Conservation (phyloP, 2,888 invertebrate species). For the Aporophyla nigra region DNA sequence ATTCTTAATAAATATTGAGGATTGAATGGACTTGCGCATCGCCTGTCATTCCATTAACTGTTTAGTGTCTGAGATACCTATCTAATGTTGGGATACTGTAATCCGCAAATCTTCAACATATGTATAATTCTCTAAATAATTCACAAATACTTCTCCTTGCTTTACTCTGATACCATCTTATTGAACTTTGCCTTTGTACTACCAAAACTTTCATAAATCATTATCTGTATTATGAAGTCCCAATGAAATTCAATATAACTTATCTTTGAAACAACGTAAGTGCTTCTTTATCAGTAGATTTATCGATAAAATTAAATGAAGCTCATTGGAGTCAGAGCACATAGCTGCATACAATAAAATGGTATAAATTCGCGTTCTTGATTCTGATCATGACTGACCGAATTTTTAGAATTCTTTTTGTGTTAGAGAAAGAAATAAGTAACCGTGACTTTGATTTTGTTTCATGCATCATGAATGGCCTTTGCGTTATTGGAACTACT, state of each 20-base stretch:
- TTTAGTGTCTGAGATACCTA: neutral
- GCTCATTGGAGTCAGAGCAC: slow-evolving; percentile 10
- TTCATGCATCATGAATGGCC: slow-evolving; percentile 1
- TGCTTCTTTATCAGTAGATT: neutral
- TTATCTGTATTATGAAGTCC: neutral
- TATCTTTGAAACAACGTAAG: neutral
- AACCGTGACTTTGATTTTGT: slow-evolving; percentile 12
- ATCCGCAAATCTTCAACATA: neutral
- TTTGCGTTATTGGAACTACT: neutral
- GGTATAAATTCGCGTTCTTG: slow-evolving; percentile 26
- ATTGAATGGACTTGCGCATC: neutral
- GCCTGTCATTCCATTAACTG: neutral
- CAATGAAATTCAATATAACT: neutral
- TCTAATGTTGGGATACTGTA: neutral
- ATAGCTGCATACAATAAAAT: slow-evolving; percentile 29
- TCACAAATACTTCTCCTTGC: neutral
- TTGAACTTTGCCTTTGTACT: neutral
- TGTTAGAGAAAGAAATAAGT: slow-evolving; percentile 18
- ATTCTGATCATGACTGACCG: slow-evolving; percentile 50
- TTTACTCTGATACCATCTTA: neutral
- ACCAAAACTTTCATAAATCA: neutral
- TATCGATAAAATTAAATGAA: slow-evolving; percentile 5
- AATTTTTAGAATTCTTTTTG: slow-evolving; percentile 35
- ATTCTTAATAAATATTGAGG: neutral
- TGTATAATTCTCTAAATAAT: neutral